Base-by-base conservation (phyloP, 2,113 vertebrate species). In the Dipodomys spectabilis region DNA sequence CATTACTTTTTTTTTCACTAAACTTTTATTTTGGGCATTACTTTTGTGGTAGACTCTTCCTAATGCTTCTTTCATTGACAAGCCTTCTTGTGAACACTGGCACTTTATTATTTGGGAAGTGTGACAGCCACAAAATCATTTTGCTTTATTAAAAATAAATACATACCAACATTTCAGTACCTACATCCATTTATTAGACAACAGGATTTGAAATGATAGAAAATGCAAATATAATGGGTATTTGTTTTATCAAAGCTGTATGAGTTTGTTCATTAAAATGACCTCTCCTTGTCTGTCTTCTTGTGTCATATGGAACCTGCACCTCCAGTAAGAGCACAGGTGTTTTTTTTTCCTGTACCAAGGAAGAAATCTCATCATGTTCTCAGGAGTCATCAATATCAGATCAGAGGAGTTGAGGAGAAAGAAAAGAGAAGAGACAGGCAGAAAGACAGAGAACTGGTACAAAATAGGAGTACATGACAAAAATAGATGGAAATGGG, bases 61-160 rank as follows among this genome's bases (percentile, higher is more conserved):
- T 32, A 65, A 12, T 32, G 13, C 13, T 82, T 72, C 45, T 77
- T 89, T 82, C 67, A 11, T 27, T 83, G 64, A 67, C 4, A 35
- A 35, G 5, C 35, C n/a, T 93, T 94, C 12, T 53, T 82, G 84
- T 89, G 53, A 89, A 74, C 1, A 28, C 7, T 74, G 39, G 6
- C n/a, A 86, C 2, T 44, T 44, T 57, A 67, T 69, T 84, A 67
- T 82, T 77, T 84, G 39, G 44, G 27, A 79, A 95, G 22, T 74
- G 20, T 53, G 49, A 65, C 11, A 74, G 67, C 79, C 81, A 73
- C 62, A 80, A 39, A 86, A 77, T 82, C 30, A 80, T 77, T 83
- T 84, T 90, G 80, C 68, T 90, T 83, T 93, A 84, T 91, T 95
- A 92, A 91, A 94, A 81, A 88, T 65, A 71, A 86, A 72, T 60